A percentile compares a stretch with the other conserved stretches of the same genome.
These are phyloP conservation scores for Recurvirostra avosetta DNA, from an alignment of 2,113 vertebrate species.

Conservation along the genomic window DNA sequence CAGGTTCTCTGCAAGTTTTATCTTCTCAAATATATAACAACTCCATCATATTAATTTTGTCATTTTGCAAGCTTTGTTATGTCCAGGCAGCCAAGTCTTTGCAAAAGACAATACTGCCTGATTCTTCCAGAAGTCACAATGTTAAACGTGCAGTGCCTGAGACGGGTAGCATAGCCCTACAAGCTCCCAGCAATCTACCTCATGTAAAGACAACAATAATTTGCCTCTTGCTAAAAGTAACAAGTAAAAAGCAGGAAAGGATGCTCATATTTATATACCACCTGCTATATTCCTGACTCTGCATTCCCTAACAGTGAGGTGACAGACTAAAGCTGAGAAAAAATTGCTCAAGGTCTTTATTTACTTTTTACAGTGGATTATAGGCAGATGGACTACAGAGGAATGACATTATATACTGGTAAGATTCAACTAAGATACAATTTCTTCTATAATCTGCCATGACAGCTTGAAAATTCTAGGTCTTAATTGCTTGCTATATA, in stretches of 20 bases:
- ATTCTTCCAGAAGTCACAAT: not conserved
- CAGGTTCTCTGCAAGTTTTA: not conserved
- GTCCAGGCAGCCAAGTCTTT: not conserved
- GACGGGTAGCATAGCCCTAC: not conserved
- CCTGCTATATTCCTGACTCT: not conserved
- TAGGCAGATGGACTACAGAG: not conserved
- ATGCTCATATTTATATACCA: not conserved
- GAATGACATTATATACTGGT: not conserved
- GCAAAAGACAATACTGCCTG: not conserved
- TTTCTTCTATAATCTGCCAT: not conserved
- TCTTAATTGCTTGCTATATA: constrained; percentile 25
- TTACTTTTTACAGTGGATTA: not conserved
- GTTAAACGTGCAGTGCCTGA: not conserved
- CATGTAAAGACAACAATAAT: not conserved
- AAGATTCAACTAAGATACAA: not conserved
- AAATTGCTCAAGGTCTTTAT: not conserved
- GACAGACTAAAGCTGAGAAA: not conserved
- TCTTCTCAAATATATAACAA: not conserved
- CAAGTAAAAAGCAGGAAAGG: not conserved
- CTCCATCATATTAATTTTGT: not conserved
- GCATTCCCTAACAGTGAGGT: not conserved
- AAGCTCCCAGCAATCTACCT: not conserved
- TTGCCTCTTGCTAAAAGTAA: not conserved
- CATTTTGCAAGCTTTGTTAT: not conserved
- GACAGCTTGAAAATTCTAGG: constrained; percentile 9